phyloP scores from a whole-genome alignment of 2,113 vertebrate species.

The Myiozetetes cayanensis region DNA sequence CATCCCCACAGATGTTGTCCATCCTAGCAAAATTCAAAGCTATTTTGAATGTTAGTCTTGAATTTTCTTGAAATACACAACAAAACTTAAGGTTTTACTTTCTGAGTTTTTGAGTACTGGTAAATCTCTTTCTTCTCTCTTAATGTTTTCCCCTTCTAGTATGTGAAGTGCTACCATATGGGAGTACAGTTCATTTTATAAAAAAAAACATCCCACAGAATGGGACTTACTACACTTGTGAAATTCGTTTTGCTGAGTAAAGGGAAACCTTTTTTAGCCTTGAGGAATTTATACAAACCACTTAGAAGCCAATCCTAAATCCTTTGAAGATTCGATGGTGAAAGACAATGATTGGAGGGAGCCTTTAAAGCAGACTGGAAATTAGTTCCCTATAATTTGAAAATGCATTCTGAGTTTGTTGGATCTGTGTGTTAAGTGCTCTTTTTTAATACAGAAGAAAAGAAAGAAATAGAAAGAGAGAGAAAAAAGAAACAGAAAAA shows the following conservation, averaged over 20 bases:
- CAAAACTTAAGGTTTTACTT: neutral
- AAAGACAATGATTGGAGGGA: neutral
- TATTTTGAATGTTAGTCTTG: neutral
- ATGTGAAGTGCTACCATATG: neutral
- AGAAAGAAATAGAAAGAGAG: neutral
- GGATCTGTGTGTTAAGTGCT: neutral
- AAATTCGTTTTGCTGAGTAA: constrained; percentile 18
- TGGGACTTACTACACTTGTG: neutral
- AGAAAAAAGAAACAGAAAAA: neutral
- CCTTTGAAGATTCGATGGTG: constrained; percentile 40
- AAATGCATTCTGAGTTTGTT: neutral
- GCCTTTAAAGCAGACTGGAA: constrained; percentile 18
- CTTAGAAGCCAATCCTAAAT: constrained; percentile 1
- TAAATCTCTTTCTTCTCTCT: neutral
- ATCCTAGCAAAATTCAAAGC: neutral
- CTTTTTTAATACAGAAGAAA: neutral
- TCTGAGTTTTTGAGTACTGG: neutral
- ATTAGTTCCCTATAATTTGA: constrained; percentile 11
- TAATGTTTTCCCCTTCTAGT: neutral
- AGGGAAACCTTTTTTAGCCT: neutral
- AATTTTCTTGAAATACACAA: neutral
- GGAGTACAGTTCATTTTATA: neutral
- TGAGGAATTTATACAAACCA: constrained; percentile 15
- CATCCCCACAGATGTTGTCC: neutral
- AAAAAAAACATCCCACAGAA: neutral